Percentiles rank a stretch among this genome's conserved stretches.
Conservation (phyloP, 2,888 invertebrate genomes). For the Stenolophus ochropezus region DNA sequence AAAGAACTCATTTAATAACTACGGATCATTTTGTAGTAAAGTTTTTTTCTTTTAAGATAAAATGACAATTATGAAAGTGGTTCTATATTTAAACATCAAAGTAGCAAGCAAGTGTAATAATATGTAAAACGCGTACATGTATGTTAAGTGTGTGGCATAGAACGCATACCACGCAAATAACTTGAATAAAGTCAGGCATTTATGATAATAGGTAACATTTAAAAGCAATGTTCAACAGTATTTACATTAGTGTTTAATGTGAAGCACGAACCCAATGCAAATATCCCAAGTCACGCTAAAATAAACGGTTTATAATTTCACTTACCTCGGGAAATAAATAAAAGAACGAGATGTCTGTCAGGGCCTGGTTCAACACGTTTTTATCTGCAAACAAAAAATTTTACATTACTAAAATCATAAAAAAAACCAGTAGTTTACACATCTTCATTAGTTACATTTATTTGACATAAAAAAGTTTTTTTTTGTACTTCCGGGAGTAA, state of each 20-base stretch:
- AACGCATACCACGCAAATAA: constrained; percentile 1
- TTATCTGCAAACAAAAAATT: constrained; percentile 78
- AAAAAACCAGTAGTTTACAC: too few relatives aligned
- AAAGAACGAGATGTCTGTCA: constrained; percentile 80
- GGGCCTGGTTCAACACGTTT: constrained; percentile 79
- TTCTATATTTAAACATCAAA: too few relatives aligned
- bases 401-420: too few relatives aligned
- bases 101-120: too few relatives aligned
- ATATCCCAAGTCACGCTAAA: constrained; percentile 42
- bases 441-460: too few relatives aligned
- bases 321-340: constrained; percentile 76
- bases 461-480: too few relatives aligned
- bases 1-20: too few relatives aligned
- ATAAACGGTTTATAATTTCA: constrained; percentile 50
- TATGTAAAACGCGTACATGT: too few relatives aligned
- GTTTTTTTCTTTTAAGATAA: too few relatives aligned
- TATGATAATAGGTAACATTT: constrained; percentile 4
- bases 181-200: not conserved
- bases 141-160: not conserved
- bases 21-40: too few relatives aligned
- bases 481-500: too few relatives aligned
- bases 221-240: not conserved
- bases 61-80: too few relatives aligned
- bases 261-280: constrained; percentile 7
- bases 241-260: not conserved